These are phyloP conservation scores for Anthrax anthrax DNA, from an alignment of 2,888 invertebrate species.

Conservation along the genomic window DNA sequence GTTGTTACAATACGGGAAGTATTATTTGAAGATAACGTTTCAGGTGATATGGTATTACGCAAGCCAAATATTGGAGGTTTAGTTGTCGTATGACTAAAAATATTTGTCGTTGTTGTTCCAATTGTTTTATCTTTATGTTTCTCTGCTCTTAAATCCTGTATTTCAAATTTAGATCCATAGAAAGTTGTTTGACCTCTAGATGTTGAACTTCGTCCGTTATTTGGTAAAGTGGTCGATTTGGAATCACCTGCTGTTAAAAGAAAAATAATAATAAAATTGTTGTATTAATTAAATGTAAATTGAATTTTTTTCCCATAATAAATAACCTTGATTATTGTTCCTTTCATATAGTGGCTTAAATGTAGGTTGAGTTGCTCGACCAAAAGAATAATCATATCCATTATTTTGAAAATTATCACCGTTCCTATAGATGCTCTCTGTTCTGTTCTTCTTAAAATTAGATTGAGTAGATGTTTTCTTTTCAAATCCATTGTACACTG, in stretches of 20 bases:
- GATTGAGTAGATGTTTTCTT: background rate
- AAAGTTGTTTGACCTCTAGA: too few species aligned
- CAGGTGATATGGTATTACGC: slow-evolving; percentile 1
- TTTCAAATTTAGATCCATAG: too few species aligned
- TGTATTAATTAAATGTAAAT: too few species aligned
- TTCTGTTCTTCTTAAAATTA: background rate
- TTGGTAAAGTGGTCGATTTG: background rate
- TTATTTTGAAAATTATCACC: background rate
- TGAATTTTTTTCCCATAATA: slow-evolving; percentile 16
- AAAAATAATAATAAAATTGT: too few species aligned
- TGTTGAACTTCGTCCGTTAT: background rate
- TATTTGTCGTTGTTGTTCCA: too few species aligned
- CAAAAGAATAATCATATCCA: background rate
- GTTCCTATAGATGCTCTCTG: background rate
- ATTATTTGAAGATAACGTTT: slow-evolving; percentile 8
- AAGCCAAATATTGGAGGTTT: slow-evolving; percentile 1
- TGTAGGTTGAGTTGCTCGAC: slow-evolving; percentile 10
- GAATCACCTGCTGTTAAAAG: background rate
- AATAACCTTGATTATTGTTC: slow-evolving; percentile 21
- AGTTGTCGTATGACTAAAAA: background rate
- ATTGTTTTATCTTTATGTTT: too few species aligned
- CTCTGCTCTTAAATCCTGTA: background rate
- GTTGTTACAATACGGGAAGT: slow-evolving; percentile 14
- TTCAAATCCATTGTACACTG: background rate
- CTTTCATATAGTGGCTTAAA: slow-evolving; percentile 22